These are phyloP conservation scores for Strigamia transsilvanica DNA, from an alignment of 2,888 invertebrate species.

Conservation along the genomic window DNA sequence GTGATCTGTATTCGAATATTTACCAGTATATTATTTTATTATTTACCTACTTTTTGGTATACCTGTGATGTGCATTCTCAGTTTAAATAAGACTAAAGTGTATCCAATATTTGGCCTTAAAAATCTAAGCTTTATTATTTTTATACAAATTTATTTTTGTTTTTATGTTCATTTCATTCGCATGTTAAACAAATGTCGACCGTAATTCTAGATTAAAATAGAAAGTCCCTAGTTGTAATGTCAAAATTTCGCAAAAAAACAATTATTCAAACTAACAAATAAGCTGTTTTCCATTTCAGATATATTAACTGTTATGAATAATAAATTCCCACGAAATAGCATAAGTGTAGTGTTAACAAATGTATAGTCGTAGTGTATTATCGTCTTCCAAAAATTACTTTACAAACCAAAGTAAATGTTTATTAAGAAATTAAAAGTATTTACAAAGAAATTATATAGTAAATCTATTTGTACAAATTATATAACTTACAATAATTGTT, in stretches of 20 bases:
- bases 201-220: no score
- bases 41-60: no score
- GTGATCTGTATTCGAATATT: no score
- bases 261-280: background rate
- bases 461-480: slow-evolving; percentile 3
- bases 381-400: background rate
- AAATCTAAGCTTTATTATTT: background rate
- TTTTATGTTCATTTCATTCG: no score
- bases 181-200: no score
- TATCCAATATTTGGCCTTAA: background rate
- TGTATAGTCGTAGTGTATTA: background rate
- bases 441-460: slow-evolving; percentile 2
- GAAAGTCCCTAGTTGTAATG: background rate
- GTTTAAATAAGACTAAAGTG: background rate
- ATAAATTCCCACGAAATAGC: background rate
- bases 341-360: background rate
- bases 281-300: background rate
- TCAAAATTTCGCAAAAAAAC: background rate
- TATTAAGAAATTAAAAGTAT: background rate
- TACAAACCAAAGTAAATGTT: slow-evolving; percentile 3
- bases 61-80: no score
- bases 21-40: no score
- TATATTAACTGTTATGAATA: background rate
- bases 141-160: background rate
- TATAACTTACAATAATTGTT: background rate